Percentiles rank a stretch among this genome's conserved stretches.
Evolutionary conservation across 2,797 vertebrate genomes (phyloP).

Genomic region (Picus viridis): DNA sequence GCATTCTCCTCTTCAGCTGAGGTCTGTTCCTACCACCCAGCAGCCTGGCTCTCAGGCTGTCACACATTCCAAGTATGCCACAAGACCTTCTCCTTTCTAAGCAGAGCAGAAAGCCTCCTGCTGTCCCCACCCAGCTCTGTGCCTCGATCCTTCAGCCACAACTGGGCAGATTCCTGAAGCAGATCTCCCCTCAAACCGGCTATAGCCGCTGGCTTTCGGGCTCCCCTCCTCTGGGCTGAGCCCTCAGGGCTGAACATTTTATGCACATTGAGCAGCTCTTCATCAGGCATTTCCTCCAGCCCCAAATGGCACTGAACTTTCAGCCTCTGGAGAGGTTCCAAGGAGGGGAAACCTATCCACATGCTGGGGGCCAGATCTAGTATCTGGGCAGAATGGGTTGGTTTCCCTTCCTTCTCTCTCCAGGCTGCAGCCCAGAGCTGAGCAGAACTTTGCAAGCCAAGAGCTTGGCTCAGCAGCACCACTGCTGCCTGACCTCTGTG

Average conservation of each 20-base stretch:
- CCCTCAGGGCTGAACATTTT: neutral
- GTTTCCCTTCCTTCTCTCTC: neutral
- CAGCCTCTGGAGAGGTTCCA: slow-evolving; percentile 19
- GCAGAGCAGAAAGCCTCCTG: neutral
- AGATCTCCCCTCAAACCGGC: neutral
- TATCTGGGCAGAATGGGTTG: too few relatives aligned
- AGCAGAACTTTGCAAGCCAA: neutral
- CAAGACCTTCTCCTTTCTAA: neutral
- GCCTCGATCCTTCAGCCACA: neutral
- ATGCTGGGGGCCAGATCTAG: too few relatives aligned
- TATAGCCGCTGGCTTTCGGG: too few relatives aligned
- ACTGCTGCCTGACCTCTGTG: neutral
- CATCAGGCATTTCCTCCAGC: slow-evolving; percentile 4
- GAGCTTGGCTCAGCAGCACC: neutral
- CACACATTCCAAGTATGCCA: neutral
- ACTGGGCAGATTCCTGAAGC: neutral
- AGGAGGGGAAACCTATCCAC: too few relatives aligned
- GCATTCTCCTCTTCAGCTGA: neutral
- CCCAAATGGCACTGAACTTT: neutral
- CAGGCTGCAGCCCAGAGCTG: neutral
- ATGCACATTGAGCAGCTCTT: slow-evolving; percentile 13
- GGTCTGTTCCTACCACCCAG: too few relatives aligned
- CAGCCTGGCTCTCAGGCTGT: neutral
- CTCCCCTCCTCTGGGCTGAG: too few relatives aligned
- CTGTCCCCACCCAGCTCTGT: neutral